Evolutionary conservation across 1,140 invertebrate species (phyloP), one percentile per base, ranked within the genome.

Genomic region (Littorina saxatilis): DNA sequence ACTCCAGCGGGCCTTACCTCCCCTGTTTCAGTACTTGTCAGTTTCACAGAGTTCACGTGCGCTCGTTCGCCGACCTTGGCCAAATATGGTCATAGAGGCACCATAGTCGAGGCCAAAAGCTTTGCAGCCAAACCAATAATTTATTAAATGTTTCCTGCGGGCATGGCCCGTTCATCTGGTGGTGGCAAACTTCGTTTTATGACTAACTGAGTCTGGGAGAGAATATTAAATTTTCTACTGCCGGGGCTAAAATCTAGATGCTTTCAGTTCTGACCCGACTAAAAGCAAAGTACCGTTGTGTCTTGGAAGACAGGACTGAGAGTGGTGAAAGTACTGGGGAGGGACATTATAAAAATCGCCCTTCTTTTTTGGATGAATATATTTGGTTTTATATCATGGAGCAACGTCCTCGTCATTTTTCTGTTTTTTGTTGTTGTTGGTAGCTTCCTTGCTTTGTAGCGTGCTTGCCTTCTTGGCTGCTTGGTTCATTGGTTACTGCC

Each of bases 161-260:
- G 47, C 27, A 32, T 76, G 74, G 43, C 74, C n/a, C 43, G 35
- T 61, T n/a, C 74, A 61, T 58, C 74, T 32, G 74, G 52, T 29
- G n/a, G 74, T 50, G 9, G 74, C 50, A 76, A 76, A 76, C 55
- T 61, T 76, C 74, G 29, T 76, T 76, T 76, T 23, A 76, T 52
- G 55, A 61, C 74, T 50, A 76, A 72, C 37, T 37, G 35, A 40
- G 68, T 39, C 68, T 40, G 68, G 20, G 68, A 23, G 68, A n/a
- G 68, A 72, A 72, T 72, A 72, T 72, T 72, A 72, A 72, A 43
- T 72, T 72, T 72, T 72, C 63, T 72, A 72, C 32, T 43, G n/a
- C n/a, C n/a, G n/a, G 23, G 35, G 35, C 17, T 63, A 29, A 63
- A 63, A 63, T 29, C 61, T 63, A 63, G 61, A 63, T 63, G 7